Evolutionary conservation across 2,888 invertebrate genomes (phyloP).

Genomic region (Polia nebulosa): DNA sequence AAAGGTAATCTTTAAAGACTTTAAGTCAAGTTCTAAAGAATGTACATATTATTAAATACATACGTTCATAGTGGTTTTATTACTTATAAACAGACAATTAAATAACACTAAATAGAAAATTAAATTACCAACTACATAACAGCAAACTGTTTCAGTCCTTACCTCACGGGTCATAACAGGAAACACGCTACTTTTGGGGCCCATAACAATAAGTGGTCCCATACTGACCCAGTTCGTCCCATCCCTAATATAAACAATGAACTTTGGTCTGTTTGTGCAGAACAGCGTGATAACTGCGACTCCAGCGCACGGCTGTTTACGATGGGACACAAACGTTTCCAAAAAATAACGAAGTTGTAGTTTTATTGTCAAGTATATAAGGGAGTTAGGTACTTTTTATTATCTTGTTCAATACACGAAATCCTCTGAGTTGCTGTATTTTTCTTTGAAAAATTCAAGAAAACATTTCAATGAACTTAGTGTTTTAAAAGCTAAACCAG

Average conservation of each 20-base stretch:
- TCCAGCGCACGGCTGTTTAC: slow-evolving; percentile 38
- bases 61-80: background rate
- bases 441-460: slow-evolving; percentile 4
- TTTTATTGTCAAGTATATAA: slow-evolving; percentile 4
- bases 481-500: background rate
- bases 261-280: slow-evolving; percentile 15
- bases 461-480: background rate
- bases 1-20: background rate
- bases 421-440: background rate
- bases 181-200: slow-evolving; percentile 32
- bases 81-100: too few relatives aligned
- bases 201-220: slow-evolving; percentile 56
- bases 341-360: slow-evolving; percentile 27
- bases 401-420: slow-evolving; percentile 3
- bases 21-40: background rate
- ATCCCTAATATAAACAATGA: slow-evolving; percentile 52
- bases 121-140: slow-evolving; percentile 20
- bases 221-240: slow-evolving; percentile 49
- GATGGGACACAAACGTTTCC: slow-evolving; percentile 6
- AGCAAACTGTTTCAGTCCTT: slow-evolving; percentile 43
- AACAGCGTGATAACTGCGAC: slow-evolving; percentile 32
- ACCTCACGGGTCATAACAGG: slow-evolving; percentile 46
- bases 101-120: slow-evolving; percentile 24
- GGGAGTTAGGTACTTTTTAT: slow-evolving; percentile 21
- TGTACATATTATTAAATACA: too few relatives aligned